Percentiles rank a stretch among this genome's conserved stretches.
Conservation (phyloP, 1,140 invertebrate species). For the Neelides sp. region DNA sequence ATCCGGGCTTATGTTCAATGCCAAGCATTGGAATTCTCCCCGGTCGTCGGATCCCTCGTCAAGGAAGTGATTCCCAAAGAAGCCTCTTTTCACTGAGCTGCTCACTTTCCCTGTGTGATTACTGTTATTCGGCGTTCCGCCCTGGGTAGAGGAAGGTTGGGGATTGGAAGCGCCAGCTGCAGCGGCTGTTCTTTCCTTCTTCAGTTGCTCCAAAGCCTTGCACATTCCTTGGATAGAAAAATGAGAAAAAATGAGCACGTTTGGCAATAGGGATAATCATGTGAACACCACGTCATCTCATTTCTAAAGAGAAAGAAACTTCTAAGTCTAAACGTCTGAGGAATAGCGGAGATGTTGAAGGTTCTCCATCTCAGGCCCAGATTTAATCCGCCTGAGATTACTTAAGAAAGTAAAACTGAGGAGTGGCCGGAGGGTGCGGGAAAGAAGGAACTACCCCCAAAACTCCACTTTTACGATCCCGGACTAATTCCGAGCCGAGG, state of each 20-base stretch:
- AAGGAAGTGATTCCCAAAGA: constrained; percentile 21
- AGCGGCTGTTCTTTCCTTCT: constrained; percentile 48
- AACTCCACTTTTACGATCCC: too few relatives aligned
- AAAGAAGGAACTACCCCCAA: too few relatives aligned
- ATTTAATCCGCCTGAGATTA: too few relatives aligned
- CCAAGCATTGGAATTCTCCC: constrained; percentile 54
- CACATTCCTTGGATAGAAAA: constrained; percentile 50
- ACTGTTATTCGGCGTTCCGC: background rate
- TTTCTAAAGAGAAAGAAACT: too few relatives aligned
- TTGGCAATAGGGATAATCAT: background rate
- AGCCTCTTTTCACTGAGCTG: constrained; percentile 12
- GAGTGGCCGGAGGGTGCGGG: too few relatives aligned
- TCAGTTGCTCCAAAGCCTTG: constrained; percentile 59
- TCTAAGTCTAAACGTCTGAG: too few relatives aligned
- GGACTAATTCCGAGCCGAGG: too few relatives aligned
- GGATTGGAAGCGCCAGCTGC: background rate
- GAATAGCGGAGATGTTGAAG: too few relatives aligned
- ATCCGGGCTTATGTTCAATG: constrained; percentile 75
- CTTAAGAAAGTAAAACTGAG: too few relatives aligned
- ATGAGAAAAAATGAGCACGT: constrained; percentile 12
- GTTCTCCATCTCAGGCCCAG: too few relatives aligned
- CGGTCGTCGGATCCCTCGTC: constrained; percentile 17
- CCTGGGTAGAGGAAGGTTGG: background rate
- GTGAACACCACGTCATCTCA: too few relatives aligned
- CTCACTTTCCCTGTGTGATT: constrained; percentile 1